Conservation (phyloP, 1,140 invertebrate genomes). For the Stegodyphus mimosarum region DNA sequence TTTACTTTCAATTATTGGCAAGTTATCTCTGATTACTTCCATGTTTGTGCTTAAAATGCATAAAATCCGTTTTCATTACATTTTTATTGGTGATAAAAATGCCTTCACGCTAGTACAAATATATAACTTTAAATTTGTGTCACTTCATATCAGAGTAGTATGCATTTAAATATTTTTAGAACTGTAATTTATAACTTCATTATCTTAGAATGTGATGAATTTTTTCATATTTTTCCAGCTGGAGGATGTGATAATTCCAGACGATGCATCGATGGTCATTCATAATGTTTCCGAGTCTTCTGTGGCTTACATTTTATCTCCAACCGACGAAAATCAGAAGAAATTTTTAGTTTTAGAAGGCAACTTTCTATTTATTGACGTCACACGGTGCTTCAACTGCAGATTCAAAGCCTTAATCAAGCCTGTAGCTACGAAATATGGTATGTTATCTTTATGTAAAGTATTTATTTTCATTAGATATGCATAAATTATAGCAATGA, state of each 20-base stretch:
- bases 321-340: not conserved
- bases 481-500: too few species aligned
- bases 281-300: conserved; percentile 18
- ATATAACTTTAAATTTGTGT: too few species aligned
- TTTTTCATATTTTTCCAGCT: not conserved
- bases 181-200: too few species aligned
- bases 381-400: conserved; percentile 32
- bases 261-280: conserved; percentile 14
- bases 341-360: conserved; percentile 21
- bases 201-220: too few species aligned
- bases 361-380: conserved; percentile 29
- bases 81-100: too few species aligned
- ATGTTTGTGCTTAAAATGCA: too few species aligned
- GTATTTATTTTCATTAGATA: not conserved
- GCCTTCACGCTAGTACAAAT: too few species aligned
- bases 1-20: too few species aligned
- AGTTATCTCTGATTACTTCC: too few species aligned
- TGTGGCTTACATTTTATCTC: conserved; percentile 3
- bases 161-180: too few species aligned
- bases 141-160: too few species aligned
- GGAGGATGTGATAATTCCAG: conserved; percentile 14
- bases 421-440: conserved; percentile 25
- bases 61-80: too few species aligned
- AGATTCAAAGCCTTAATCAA: conserved; percentile 15
- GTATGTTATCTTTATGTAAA: not conserved